These are phyloP conservation scores for Flexamia atlantica DNA, from an alignment of 2,888 invertebrate genomes.

Conservation along the genomic window DNA sequence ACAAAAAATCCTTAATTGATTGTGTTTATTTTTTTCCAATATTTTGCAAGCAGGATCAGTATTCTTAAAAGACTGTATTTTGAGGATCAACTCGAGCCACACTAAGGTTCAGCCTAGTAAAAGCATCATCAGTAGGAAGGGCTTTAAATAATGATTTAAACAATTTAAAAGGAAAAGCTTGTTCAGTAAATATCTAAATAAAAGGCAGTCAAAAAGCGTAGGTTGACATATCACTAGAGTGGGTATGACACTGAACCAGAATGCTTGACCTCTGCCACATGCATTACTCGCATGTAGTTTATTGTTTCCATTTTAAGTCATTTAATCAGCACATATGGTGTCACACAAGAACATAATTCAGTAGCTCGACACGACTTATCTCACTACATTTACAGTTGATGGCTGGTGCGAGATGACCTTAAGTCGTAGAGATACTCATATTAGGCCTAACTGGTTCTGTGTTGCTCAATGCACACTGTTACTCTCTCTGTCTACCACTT, in stretches of 20 bases:
- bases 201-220: no score
- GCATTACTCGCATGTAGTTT: background rate
- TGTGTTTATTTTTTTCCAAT: no score
- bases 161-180: no score
- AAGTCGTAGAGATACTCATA: conserved; percentile 18
- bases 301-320: conserved; percentile 17
- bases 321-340: conserved; percentile 35
- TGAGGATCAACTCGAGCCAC: no score
- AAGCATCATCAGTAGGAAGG: no score
- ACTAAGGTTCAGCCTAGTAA: no score
- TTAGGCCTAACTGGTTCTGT: conserved; percentile 52
- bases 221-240: background rate
- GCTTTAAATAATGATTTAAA: no score
- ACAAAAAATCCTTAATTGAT: no score
- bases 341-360: background rate
- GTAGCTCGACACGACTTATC: conserved; percentile 3
- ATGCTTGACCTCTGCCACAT: background rate
- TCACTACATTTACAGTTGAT: conserved; percentile 4
- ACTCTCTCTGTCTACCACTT: conserved; percentile 16
- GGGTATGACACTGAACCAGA: background rate
- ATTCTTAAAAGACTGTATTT: no score
- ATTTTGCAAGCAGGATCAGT: no score
- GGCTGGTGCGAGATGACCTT: conserved; percentile 24
- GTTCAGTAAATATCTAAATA: no score
- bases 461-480: conserved; percentile 46